A percentile compares a stretch with the other conserved stretches of the same genome.
These are phyloP conservation scores for Rhagoletis zephyria DNA, from an alignment of 1,140 invertebrate genomes.

Conservation along the genomic window DNA sequence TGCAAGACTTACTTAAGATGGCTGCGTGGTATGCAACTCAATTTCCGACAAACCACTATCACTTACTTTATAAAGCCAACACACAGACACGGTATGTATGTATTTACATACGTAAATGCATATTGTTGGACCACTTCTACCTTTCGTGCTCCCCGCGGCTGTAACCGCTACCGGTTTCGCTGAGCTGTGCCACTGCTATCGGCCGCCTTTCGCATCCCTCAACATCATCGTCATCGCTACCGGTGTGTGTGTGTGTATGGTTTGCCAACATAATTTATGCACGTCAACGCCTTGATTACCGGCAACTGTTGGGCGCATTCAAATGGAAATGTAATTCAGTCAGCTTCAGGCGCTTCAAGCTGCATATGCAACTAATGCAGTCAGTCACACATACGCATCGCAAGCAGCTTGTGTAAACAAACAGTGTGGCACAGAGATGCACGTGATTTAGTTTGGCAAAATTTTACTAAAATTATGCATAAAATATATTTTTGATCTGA, in stretches of 20 bases:
- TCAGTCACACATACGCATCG: not conserved
- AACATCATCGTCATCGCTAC: not conserved
- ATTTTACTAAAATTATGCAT: no score
- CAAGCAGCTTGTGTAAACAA: slow-evolving; percentile 1
- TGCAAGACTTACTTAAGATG: slow-evolving; percentile 40
- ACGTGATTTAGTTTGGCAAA: not conserved
- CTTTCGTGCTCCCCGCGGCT: not conserved
- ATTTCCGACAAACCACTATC: slow-evolving; percentile 32
- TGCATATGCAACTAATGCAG: slow-evolving; percentile 6
- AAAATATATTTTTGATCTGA: no score
- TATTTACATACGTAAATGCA: not conserved
- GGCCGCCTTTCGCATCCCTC: no score
- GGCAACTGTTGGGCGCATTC: slow-evolving; percentile 44
- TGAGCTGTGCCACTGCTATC: not conserved
- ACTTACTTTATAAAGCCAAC: not conserved
- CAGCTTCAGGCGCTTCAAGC: slow-evolving; percentile 21
- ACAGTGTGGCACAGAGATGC: not conserved
- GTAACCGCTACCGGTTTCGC: not conserved
- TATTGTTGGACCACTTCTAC: not conserved
- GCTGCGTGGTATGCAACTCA: not conserved
- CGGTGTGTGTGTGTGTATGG: not conserved
- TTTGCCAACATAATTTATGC: slow-evolving; percentile 45
- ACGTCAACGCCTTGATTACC: slow-evolving; percentile 47
- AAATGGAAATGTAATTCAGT: slow-evolving; percentile 42
- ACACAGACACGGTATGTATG: not conserved